A percentile compares a stretch with the other conserved stretches of the same genome.
Conservation (phyloP, 2,888 invertebrate species). For the Rhimphoctona megacephalus region DNA sequence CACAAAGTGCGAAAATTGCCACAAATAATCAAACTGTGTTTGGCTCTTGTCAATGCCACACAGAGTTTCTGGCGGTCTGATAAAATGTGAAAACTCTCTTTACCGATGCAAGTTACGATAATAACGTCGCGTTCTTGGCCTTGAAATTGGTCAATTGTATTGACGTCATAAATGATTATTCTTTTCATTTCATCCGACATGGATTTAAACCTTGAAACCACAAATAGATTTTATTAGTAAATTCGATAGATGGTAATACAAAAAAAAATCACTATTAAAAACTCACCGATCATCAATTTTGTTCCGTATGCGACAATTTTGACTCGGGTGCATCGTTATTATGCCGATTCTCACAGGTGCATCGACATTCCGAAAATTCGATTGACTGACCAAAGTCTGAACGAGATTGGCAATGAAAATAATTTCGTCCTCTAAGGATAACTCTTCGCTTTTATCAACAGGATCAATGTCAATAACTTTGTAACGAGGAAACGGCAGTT, state of each 20-base stretch:
- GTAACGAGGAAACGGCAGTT: constrained; percentile 86
- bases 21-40: constrained; percentile 89
- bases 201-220: background rate
- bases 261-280: background rate
- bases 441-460: constrained; percentile 81
- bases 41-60: constrained; percentile 94
- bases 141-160: constrained; percentile 94
- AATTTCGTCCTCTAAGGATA: constrained; percentile 87
- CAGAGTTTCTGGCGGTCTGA: constrained; percentile 91
- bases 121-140: constrained; percentile 95
- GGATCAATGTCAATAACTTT: constrained; percentile 87
- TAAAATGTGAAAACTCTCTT: constrained; percentile 91
- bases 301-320: constrained; percentile 81
- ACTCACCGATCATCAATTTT: constrained; percentile 1
- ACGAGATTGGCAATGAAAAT: constrained; percentile 87
- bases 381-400: constrained; percentile 82
- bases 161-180: constrained; percentile 85
- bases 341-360: constrained; percentile 86
- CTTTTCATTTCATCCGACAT: background rate
- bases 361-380: constrained; percentile 78
- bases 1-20: constrained; percentile 87
- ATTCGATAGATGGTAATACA: background rate
- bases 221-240: background rate
- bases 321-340: constrained; percentile 90
- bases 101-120: constrained; percentile 93